Evolutionary conservation across 2,888 invertebrate genomes (phyloP), one percentile per base, ranked within the genome.

Genomic region (Saturnia japonica): DNA sequence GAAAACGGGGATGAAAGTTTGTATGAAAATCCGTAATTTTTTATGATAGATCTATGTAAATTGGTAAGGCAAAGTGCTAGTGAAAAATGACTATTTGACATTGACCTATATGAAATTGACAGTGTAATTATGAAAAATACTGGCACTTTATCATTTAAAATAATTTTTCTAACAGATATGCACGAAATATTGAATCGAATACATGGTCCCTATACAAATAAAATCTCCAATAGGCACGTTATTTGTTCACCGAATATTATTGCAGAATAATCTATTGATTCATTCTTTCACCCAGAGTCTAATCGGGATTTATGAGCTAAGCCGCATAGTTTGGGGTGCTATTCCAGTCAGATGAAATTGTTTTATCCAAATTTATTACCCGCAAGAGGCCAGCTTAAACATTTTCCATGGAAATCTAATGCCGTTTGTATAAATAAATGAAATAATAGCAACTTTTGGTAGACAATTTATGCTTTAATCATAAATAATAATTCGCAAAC

Each of bases 351-450:
- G 86, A 86, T 87, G 88, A 89, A 91, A 91, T 91, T 90, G 91
- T 91, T 91, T 90, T 86, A 91, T 90, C 88, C 85, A 82, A 89
- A 92, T 91, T 90, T 91, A 91, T 90, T 78, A 80, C 87, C 85
- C 87, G 78, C 88, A 83, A 80, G 85, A 85, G 88, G 84, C 77
- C 81, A 79, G 87, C 85, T 89, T 88, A 85, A 86, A 88, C 84
- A 86, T 87, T 86, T 87, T 84, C 82, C 80, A 78, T 79, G 82
- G 74, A 85, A 87, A 85, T 87, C 80, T 82, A 83, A 85, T 84
- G 81, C 74, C 72, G 75, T 68, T 79, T 83, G 80, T 84, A 80
- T 82, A 82, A 82, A 79, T 82, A 83, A 85, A 86, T 82, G 83
- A 79, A 74, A 72, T 74, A 76, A 76, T 74, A 70, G 72, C 68